Base-by-base conservation (phyloP, 2,797 vertebrate species). In the Syngnathus rostellatus region DNA sequence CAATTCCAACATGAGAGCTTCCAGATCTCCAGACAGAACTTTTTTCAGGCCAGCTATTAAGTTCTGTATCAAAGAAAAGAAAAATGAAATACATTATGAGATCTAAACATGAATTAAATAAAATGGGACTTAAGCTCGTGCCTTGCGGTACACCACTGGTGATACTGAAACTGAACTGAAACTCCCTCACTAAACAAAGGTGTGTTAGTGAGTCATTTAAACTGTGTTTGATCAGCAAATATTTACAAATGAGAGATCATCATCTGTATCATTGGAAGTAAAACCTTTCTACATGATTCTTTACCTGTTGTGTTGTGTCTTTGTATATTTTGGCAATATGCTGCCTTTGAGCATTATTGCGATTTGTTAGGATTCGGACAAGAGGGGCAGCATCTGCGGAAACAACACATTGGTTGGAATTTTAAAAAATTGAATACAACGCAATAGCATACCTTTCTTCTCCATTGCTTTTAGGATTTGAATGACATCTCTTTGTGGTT, bases 41-140 rank as follows among this genome's bases (percentile, higher is more conserved):
- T 91, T 93, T 77, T 85, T 89, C 62, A 95, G 9, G 17, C 72
- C 68, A 16, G 68, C 55, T 5, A 70, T 46, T 69, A 95, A 78
- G 45, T 92, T 87, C 93, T 95, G 65, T 11, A 64, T 66, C 45
- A 68, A 16, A 65, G 4, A 45, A 57, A 48, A 1, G 4, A 46
- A 46, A 14, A 46, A 46, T 14, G 16, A 8, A 50, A 51, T 8
- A 9, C 19, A 19, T 51, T 16, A 48, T 16, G 1, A 17, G 17
- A 48, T 46, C 3, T 46, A 5, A 46, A 46, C 45, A 16, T 12
- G 0, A 46, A 46, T 46, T 46, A 48, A 48, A 48, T 2, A 21
- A 8, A 51, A n/a, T n/a, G 19, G 19, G 48, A 51, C 50, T n/a
- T 51, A n/a, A 46, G 9, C n/a, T 21, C 19, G 48, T 1, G 19